Conservation (phyloP, 2,797 vertebrate genomes). For the Lepidocolaptes lacrymiger region DNA sequence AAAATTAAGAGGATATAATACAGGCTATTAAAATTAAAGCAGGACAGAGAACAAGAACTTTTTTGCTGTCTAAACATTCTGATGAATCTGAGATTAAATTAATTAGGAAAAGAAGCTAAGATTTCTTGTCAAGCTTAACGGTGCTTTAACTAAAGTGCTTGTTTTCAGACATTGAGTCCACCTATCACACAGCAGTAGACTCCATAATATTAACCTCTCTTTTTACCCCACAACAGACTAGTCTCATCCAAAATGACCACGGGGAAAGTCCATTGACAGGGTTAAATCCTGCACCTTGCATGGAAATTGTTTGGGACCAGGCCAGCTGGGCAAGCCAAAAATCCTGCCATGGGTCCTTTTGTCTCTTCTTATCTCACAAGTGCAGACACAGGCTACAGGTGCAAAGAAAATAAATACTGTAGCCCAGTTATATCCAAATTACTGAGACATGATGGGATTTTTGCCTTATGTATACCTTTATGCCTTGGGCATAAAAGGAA, state of each 20-base stretch:
- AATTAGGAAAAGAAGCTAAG: not conserved
- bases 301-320: not conserved
- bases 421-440: not conserved
- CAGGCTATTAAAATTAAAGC: not conserved
- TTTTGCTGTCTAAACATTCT: not conserved
- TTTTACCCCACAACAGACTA: not conserved
- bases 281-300: not conserved
- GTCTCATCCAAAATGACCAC: not conserved
- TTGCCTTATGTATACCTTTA: not conserved
- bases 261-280: not conserved
- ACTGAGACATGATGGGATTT: not conserved
- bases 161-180: not conserved
- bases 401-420: not conserved
- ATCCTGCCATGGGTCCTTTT: not conserved
- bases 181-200: not conserved
- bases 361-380: not conserved
- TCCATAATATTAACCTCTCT: not conserved
- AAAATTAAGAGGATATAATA: not conserved
- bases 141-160: not conserved
- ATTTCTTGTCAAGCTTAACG: not conserved
- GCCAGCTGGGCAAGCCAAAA: accelerated
- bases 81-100: not conserved
- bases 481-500: not conserved
- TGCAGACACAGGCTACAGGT: not conserved
- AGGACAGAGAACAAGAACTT: not conserved